Base-by-base conservation (phyloP, 2,888 invertebrate genomes). In the Drosophila niveifrons region DNA sequence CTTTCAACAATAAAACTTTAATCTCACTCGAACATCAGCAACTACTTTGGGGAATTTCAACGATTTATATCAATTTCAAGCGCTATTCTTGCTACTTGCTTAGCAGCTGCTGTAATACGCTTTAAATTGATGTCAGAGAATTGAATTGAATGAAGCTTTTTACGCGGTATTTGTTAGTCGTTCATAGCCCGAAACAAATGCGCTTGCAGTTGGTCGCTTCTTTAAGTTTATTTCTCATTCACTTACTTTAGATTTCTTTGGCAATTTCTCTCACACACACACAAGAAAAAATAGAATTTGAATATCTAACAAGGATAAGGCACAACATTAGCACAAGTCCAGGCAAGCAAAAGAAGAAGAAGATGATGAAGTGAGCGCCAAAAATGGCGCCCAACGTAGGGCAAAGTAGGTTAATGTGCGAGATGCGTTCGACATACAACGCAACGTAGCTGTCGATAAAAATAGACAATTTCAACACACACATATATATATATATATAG, bases 381-480 rank as follows among this genome's bases (percentile, higher is more conserved):
- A 84, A 83, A 70, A 78, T 72, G 81, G 78, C 88, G 69, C 64
- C 70, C 85, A 71, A 74, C 53, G 44, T 65, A 88, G 4, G 23
- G 23, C 23, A 23, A 23, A 83, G 86, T 83, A 83, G 83, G 83
- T 83, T 83, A 83, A 83, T 83, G 83, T 85, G 83, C 82, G 80
- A 59, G 80, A 57, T 48, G 66, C 66, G 71, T 41, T 52, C 75
- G 6, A 23, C 23, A 23, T 6, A 23, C 34, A 66, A 63, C 62
- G 62, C 39, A 66, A 63, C 62, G 62, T 44, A 23, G 23, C 23
- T 68, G 80, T 75, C 82, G 86, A 88, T 83, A 85, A 75, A 88
- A 75, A 88, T 71, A 82, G 55, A 65, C 53, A 51, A 53, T 23
- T 61, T 36, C 64, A 62, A 58, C 34, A 43, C 51, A 23, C 23